A percentile compares a stretch with the other conserved stretches of the same genome.
Evolutionary conservation across 2,888 invertebrate species (phyloP).

Genomic region (Caenorhabditis wallacei): DNA sequence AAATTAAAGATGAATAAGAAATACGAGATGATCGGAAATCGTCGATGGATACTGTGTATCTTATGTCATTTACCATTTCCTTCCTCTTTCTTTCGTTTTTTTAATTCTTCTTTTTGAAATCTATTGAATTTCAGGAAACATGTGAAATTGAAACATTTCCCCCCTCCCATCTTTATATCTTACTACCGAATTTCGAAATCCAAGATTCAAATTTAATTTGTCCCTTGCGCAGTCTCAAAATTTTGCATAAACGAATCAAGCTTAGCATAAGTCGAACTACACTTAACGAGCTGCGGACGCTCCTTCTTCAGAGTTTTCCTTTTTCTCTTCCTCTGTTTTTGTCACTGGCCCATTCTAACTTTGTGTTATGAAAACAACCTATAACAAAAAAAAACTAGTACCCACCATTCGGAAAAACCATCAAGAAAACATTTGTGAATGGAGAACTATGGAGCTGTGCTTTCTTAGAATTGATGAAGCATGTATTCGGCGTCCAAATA

Average conservation of each 20-base stretch:
- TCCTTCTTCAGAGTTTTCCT: constrained; percentile 15
- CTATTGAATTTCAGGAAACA: constrained; percentile 35
- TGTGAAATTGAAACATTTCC: constrained; percentile 29
- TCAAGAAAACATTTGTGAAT: constrained; percentile 83
- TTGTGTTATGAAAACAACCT: not conserved
- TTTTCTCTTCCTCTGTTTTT: constrained; percentile 11
- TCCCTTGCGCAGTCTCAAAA: constrained; percentile 37
- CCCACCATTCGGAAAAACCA: constrained; percentile 83
- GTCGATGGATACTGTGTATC: constrained; percentile 2
- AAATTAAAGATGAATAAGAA: not conserved
- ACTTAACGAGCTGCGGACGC: constrained; percentile 63
- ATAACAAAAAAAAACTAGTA: constrained; percentile 33
- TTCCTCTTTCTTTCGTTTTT: not conserved
- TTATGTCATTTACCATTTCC: constrained; percentile 16
- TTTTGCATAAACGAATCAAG: constrained; percentile 69
- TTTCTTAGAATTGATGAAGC: constrained; percentile 83
- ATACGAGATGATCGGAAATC: not conserved
- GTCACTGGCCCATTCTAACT: not conserved
- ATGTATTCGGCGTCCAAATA: constrained; percentile 82
- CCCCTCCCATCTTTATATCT: not conserved
- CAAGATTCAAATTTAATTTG: constrained; percentile 45
- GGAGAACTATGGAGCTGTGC: constrained; percentile 82
- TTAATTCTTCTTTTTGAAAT: constrained; percentile 5
- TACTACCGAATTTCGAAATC: constrained; percentile 21
- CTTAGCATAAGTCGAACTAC: constrained; percentile 65